These are phyloP conservation scores for Trichogramma evanescens DNA, from an alignment of 2,888 invertebrate genomes.

Conservation along the genomic window DNA sequence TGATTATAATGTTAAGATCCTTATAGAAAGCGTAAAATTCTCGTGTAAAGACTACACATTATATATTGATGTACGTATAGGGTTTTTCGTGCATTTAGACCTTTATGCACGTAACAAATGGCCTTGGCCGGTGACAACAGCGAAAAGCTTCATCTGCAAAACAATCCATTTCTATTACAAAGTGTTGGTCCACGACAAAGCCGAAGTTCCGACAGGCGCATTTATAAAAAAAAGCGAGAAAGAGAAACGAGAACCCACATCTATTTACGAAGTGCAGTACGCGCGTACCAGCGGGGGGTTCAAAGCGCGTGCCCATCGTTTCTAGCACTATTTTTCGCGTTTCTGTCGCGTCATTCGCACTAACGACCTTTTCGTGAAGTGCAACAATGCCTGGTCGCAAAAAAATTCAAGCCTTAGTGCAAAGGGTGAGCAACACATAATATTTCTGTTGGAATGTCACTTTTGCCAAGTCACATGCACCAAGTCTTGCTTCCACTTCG, in stretches of 20 bases:
- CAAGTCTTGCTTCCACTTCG: background rate
- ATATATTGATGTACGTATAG: no score
- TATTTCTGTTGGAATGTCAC: constrained; percentile 19
- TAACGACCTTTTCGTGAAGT: constrained; percentile 24
- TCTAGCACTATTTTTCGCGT: constrained; percentile 9
- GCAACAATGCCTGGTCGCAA: constrained; percentile 12
- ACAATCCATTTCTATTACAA: constrained; percentile 22
- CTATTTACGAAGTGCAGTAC: background rate
- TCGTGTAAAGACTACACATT: no score
- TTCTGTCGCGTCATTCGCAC: constrained; percentile 22
- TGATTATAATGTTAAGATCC: no score
- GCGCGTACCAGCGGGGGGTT: constrained; percentile 3
- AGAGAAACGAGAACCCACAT: background rate
- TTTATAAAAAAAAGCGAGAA: constrained; percentile 6
- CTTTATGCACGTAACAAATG: constrained; percentile 11
- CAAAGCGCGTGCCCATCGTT: background rate
- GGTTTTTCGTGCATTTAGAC: no score
- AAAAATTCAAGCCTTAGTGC: background rate
- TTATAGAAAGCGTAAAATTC: no score
- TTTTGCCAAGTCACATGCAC: constrained; percentile 20
- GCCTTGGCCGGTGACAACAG: background rate
- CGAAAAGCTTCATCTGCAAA: constrained; percentile 10
- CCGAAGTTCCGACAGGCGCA: background rate
- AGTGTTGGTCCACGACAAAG: background rate
- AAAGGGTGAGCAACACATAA: constrained; percentile 10